A percentile compares a stretch with the other conserved stretches of the same genome.
Conservation (phyloP, 2,888 invertebrate species). For the Mythimna loreyi region DNA sequence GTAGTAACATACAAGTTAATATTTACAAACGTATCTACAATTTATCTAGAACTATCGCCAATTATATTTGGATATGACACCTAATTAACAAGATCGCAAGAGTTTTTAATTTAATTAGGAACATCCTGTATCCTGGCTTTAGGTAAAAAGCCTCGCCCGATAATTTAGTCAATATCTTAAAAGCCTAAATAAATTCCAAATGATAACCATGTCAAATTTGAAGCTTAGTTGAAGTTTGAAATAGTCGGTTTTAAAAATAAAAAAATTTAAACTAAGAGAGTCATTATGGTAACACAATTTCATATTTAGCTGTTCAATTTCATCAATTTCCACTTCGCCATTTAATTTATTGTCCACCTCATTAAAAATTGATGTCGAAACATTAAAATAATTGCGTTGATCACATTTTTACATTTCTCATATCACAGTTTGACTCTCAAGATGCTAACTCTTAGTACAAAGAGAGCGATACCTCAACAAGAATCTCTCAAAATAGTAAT, state of each 20-base stretch:
- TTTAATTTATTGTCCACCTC: constrained; percentile 70
- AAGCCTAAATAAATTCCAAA: not conserved
- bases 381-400: constrained; percentile 75
- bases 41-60: constrained; percentile 64
- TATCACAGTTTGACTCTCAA: constrained; percentile 65
- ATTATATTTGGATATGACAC: constrained; percentile 66
- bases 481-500: constrained; percentile 49
- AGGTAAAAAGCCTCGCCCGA: constrained; percentile 7
- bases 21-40: constrained; percentile 61
- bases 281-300: constrained; percentile 50
- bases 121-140: constrained; percentile 9
- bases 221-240: constrained; percentile 17
- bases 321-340: constrained; percentile 15
- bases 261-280: constrained; percentile 47
- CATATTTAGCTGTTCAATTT: constrained; percentile 15
- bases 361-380: constrained; percentile 66
- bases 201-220: constrained; percentile 11
- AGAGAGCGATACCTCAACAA: constrained; percentile 36
- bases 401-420: constrained; percentile 78
- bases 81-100: constrained; percentile 48
- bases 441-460: constrained; percentile 39
- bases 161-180: constrained; percentile 15
- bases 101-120: constrained; percentile 31
- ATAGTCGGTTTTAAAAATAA: constrained; percentile 18
- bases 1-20: constrained; percentile 51